A percentile compares a stretch with the other conserved stretches of the same genome.
Conservation (phyloP, 2,797 vertebrate genomes). For the Leptatherina wallacei region DNA sequence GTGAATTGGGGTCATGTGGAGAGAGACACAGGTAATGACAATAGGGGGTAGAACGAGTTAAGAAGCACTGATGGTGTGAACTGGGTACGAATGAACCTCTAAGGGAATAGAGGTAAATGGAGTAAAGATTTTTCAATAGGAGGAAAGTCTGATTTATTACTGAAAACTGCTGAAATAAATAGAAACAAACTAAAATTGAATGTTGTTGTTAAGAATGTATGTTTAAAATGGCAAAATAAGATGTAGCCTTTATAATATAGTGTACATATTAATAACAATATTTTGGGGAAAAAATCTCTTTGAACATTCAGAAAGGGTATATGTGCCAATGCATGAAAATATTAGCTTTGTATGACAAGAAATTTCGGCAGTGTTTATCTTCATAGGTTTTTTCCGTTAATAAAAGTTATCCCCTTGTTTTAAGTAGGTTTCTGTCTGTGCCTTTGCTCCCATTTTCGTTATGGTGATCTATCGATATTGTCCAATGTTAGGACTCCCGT, state of each 20-base stretch:
- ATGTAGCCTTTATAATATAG: background rate
- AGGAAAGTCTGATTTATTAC: background rate
- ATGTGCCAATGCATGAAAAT: too few species aligned
- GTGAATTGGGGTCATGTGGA: slow-evolving; percentile 77
- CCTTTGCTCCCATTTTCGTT: too few species aligned
- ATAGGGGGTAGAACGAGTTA: slow-evolving; percentile 58
- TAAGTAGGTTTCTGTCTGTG: too few species aligned
- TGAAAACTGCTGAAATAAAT: background rate
- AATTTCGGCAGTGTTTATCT: too few species aligned
- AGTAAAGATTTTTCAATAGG: slow-evolving; percentile 2
- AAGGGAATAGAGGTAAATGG: slow-evolving; percentile 2
- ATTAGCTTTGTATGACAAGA: too few species aligned
- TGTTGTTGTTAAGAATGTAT: background rate
- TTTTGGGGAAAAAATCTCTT: background rate
- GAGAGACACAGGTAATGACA: slow-evolving; percentile 71
- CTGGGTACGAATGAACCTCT: slow-evolving; percentile 32
- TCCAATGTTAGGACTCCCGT: too few species aligned
- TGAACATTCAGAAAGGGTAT: too few species aligned
- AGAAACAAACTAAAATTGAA: background rate
- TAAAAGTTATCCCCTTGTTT: too few species aligned
- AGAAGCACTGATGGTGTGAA: slow-evolving; percentile 58
- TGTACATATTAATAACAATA: background rate
- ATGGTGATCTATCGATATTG: too few species aligned
- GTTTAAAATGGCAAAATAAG: background rate
- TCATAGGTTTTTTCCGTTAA: too few species aligned